Conservation (phyloP, 2,113 vertebrate species). For the Ochotona princeps region DNA sequence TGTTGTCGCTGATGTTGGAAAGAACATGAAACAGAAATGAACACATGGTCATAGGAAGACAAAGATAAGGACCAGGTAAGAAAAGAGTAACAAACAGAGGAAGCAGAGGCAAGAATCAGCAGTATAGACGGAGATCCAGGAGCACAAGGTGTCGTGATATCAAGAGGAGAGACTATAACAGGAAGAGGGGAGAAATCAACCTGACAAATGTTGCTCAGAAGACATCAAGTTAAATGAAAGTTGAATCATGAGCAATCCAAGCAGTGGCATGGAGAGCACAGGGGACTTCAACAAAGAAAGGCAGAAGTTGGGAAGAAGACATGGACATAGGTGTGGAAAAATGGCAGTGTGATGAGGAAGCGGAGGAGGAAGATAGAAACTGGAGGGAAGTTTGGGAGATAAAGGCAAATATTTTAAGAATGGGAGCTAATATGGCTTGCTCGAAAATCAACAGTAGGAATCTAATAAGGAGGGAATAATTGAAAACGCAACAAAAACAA, state of each 20-base stretch:
- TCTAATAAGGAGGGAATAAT: neutral
- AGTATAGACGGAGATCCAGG: neutral
- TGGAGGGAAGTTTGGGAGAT: neutral
- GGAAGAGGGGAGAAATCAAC: neutral
- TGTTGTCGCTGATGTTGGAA: too few species aligned
- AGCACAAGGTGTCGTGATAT: neutral
- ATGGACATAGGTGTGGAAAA: neutral
- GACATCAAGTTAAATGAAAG: neutral
- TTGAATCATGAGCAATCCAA: neutral
- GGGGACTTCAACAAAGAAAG: neutral
- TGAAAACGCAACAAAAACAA: neutral
- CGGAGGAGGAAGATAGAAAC: neutral
- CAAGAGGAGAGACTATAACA: neutral
- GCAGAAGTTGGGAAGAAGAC: neutral
- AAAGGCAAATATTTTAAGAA: neutral
- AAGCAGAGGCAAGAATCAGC: neutral
- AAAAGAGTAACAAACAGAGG: neutral
- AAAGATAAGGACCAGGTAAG: neutral
- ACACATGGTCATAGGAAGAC: neutral
- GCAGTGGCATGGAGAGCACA: neutral
- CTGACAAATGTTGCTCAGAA: conserved; percentile 16
- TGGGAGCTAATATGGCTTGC: neutral
- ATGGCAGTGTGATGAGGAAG: neutral
- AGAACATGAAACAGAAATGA: conserved; percentile 28
- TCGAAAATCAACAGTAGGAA: neutral